Evolutionary conservation across 2,888 invertebrate species (phyloP).

Genomic region (Ptychoptera contaminata): DNA sequence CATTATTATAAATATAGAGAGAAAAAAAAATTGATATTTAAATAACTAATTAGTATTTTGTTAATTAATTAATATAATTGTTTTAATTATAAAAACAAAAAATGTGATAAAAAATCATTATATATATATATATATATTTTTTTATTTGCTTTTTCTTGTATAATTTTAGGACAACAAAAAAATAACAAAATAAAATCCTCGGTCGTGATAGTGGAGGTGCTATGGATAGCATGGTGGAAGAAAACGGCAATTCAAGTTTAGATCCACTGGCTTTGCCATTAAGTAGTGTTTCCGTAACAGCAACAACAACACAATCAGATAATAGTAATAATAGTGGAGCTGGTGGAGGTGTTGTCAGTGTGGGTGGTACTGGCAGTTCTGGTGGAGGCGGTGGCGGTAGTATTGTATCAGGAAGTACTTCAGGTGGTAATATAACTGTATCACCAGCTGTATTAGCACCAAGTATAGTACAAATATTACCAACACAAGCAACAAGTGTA

Average conservation of each 20-base stretch:
- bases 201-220: constrained; percentile 48
- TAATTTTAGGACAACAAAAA: constrained; percentile 19
- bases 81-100: no score
- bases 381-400: no score
- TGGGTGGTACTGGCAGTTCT: constrained; percentile 32
- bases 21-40: no score
- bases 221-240: constrained; percentile 91
- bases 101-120: no score
- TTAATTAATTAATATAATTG: no score
- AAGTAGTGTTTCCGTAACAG: constrained; percentile 39
- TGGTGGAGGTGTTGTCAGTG: constrained; percentile 4
- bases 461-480: constrained; percentile 78
- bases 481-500: constrained; percentile 38
- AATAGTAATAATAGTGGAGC: neutral
- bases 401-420: no score
- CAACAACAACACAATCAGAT: constrained; percentile 13
- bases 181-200: constrained; percentile 32
- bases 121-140: no score
- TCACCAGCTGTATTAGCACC: constrained; percentile 31
- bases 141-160: constrained; percentile 32
- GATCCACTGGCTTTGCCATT: constrained; percentile 38
- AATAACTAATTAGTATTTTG: no score
- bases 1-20: no score
- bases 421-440: constrained; percentile 29
- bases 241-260: constrained; percentile 51